Evolutionary conservation across 2,113 vertebrate genomes (phyloP).

Genomic region (Electrona antarctica): DNA sequence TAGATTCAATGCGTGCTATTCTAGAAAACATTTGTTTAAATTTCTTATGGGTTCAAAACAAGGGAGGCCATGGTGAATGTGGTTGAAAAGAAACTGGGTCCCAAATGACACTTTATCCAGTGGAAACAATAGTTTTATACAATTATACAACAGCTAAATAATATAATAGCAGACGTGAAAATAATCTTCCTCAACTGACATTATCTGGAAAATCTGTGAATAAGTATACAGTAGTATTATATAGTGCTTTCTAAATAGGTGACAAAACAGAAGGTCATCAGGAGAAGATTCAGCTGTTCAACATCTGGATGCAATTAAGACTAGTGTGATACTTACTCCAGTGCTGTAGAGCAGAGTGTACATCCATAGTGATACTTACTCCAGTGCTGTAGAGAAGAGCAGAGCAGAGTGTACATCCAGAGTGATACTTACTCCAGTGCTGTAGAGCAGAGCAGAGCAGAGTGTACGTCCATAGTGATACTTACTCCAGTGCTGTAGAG

Average conservation of each 20-base stretch:
- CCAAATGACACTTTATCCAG: too few species aligned
- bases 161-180: too few species aligned
- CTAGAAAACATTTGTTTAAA: too few species aligned
- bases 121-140: too few species aligned
- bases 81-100: too few species aligned
- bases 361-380: slow-evolving; percentile 58
- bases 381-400: slow-evolving; percentile 46
- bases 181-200: too few species aligned
- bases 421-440: slow-evolving; percentile 51
- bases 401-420: slow-evolving; percentile 46
- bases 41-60: too few species aligned
- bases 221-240: background rate
- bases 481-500: slow-evolving; percentile 51
- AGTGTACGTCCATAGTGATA: slow-evolving; percentile 44
- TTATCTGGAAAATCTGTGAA: background rate
- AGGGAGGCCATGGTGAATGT: too few species aligned
- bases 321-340: slow-evolving; percentile 52
- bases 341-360: slow-evolving; percentile 35
- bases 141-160: too few species aligned
- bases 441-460: slow-evolving; percentile 43
- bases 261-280: background rate
- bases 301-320: background rate
- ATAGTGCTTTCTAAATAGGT: background rate
- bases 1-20: too few species aligned
- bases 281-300: background rate